Evolutionary conservation across 2,888 invertebrate genomes (phyloP).

Genomic region (Eupithecia dodoneata): DNA sequence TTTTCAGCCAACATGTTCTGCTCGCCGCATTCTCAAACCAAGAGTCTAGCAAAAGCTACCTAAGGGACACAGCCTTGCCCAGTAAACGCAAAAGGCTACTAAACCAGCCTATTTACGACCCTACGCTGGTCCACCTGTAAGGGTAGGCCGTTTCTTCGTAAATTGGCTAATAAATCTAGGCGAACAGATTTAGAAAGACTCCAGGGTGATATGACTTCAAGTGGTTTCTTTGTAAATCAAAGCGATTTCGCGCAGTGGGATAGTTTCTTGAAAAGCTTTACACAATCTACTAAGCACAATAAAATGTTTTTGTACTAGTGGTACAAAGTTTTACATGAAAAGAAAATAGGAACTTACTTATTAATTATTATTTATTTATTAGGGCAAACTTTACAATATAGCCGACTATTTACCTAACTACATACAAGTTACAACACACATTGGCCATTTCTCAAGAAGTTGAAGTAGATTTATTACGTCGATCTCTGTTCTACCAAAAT

Average conservation of each 20-base stretch:
- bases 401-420: no score
- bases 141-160: slow-evolving; percentile 26
- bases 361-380: no score
- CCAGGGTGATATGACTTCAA: slow-evolving; percentile 19
- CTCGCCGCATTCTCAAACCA: neutral
- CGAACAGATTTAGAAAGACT: slow-evolving; percentile 35
- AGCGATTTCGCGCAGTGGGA: neutral
- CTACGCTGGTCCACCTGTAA: slow-evolving; percentile 23
- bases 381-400: no score
- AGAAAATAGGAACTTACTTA: no score
- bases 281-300: neutral
- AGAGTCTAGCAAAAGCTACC: slow-evolving; percentile 25
- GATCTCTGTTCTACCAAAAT: no score
- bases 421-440: no score
- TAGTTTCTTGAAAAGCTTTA: neutral
- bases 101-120: slow-evolving; percentile 37
- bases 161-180: slow-evolving; percentile 34
- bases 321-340: no score
- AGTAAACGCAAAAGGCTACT: slow-evolving; percentile 30
- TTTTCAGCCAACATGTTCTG: neutral
- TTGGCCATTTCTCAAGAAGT: no score
- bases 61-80: slow-evolving; percentile 26
- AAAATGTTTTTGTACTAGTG: neutral
- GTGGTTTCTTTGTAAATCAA: slow-evolving; percentile 8
- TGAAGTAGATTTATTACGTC: no score